phyloP scores from a whole-genome alignment of 2,797 vertebrate genomes.

The Poecilia picta region DNA sequence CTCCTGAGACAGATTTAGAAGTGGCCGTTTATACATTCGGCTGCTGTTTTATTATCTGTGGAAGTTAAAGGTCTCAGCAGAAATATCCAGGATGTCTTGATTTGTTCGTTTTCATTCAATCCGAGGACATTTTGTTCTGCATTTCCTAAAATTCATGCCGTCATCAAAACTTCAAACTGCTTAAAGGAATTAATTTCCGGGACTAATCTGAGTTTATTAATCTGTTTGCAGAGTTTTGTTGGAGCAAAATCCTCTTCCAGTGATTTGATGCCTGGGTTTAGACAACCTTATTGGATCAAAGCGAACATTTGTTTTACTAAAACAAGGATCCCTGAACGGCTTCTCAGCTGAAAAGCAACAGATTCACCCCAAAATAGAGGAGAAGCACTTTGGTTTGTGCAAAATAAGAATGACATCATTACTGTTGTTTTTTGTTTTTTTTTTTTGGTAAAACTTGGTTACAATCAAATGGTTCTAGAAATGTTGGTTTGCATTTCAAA shows the following conservation, averaged over 20 bases:
- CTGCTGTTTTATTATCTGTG: conserved; percentile 24
- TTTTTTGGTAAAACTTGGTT: neutral
- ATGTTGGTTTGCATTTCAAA: too few relatives aligned
- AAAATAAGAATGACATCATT: neutral
- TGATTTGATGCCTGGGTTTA: neutral
- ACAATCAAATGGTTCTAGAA: too few relatives aligned
- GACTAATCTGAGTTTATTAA: conserved; percentile 1
- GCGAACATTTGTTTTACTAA: neutral
- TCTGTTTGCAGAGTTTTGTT: conserved; percentile 9
- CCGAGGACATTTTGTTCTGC: neutral
- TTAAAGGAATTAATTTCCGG: conserved; percentile 10
- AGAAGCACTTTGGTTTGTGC: neutral
- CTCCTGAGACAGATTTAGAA: conserved; percentile 28
- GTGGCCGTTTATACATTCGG: conserved; percentile 7
- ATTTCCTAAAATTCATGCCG: neutral
- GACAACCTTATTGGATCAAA: neutral
- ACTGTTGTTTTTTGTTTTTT: neutral
- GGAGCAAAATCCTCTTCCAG: neutral
- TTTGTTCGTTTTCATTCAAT: conserved; percentile 19
- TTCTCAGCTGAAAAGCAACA: too few relatives aligned
- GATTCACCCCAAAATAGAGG: neutral
- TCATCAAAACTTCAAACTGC: neutral
- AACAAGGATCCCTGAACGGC: too few relatives aligned
- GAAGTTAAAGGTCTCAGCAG: conserved; percentile 3
- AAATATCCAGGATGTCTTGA: conserved; percentile 4